These are phyloP conservation scores for Clepsis dumicolana DNA, from an alignment of 2,888 invertebrate species.

Conservation along the genomic window DNA sequence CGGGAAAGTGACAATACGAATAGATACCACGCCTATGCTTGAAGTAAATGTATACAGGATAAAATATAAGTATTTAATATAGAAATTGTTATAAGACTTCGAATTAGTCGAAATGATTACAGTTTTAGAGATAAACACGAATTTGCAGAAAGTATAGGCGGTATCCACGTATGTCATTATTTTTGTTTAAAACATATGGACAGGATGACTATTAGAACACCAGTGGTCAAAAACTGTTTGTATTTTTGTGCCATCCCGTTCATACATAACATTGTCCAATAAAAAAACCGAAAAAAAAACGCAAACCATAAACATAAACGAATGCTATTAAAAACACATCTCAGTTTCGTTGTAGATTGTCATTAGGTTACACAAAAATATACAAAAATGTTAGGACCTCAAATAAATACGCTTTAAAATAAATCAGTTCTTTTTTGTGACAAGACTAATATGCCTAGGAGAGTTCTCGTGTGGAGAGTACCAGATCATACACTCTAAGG, in stretches of 20 bases:
- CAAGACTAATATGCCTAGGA: slow-evolving; percentile 30
- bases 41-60: background rate
- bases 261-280: background rate
- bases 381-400: slow-evolving; percentile 49
- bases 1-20: background rate
- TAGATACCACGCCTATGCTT: background rate
- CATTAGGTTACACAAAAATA: slow-evolving; percentile 56
- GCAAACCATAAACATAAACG: background rate
- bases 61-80: background rate
- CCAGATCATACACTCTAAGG: background rate
- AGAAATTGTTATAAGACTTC: no score
- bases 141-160: background rate
- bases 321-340: slow-evolving; percentile 19
- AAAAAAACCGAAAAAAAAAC: background rate
- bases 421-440: slow-evolving; percentile 59
- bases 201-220: background rate
- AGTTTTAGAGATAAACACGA: no score
- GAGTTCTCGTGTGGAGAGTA: slow-evolving; percentile 5
- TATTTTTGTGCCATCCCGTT: background rate
- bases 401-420: slow-evolving; percentile 52
- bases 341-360: slow-evolving; percentile 37
- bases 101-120: no score
- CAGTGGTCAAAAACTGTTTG: background rate
- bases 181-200: background rate
- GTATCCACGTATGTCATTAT: background rate